A percentile compares a stretch with the other conserved stretches of the same genome.
Evolutionary conservation across 2,113 vertebrate genomes (phyloP).

Genomic region (Elaphurus davidianus): DNA sequence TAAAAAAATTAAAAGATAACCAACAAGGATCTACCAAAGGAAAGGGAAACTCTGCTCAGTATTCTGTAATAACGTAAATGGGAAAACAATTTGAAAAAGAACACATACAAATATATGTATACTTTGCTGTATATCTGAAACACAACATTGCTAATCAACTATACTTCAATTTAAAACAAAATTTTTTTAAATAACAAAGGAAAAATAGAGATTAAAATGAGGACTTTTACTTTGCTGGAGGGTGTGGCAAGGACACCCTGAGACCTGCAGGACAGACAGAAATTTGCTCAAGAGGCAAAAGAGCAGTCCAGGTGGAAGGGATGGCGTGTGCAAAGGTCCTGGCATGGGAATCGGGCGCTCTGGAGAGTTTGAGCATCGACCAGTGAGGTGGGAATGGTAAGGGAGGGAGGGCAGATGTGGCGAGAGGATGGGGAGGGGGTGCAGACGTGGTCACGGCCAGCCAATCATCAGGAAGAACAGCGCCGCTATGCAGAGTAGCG

Average conservation of each 20-base stretch:
- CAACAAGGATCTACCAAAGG: not conserved
- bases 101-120: not conserved
- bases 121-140: not conserved
- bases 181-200: not conserved
- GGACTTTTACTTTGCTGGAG: not conserved
- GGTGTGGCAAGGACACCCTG: not conserved
- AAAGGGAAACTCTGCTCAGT: not conserved
- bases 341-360: not conserved
- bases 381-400: not conserved
- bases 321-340: not conserved
- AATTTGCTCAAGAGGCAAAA: not conserved
- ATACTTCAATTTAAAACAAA: not conserved
- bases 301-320: not conserved
- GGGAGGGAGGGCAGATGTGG: accelerated
- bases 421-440: not conserved
- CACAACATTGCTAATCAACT: not conserved
- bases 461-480: not conserved
- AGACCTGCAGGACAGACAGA: not conserved
- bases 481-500: not conserved
- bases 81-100: not conserved
- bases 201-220: not conserved
- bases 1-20: not conserved
- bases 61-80: not conserved
- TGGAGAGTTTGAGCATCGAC: not conserved
- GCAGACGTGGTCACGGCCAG: not conserved